These are phyloP conservation scores for Eleutherodactylus coqui DNA, from an alignment of 2,797 vertebrate genomes.

Conservation along the genomic window DNA sequence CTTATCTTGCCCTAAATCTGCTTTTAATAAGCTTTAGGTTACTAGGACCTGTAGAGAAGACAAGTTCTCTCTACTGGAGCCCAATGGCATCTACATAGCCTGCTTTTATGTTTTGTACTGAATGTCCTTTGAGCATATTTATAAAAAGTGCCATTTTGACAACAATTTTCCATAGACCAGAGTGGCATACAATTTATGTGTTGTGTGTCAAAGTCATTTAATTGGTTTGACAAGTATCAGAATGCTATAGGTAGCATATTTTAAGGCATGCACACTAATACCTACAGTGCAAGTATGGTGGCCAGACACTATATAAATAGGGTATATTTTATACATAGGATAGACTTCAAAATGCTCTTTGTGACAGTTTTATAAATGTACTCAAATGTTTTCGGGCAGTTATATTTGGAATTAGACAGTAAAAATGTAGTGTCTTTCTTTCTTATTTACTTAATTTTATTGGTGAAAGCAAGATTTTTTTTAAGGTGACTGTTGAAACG, in stretches of 20 bases:
- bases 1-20: background rate
- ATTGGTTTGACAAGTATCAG: background rate
- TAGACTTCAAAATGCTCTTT: background rate
- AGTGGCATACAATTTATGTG: background rate
- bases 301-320: background rate
- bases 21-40: background rate
- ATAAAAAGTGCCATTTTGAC: background rate
- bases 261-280: background rate
- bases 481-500: slow-evolving; percentile 20
- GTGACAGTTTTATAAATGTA: background rate
- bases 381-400: background rate
- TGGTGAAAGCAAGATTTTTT: background rate
- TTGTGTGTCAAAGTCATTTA: background rate
- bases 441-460: slow-evolving; percentile 29
- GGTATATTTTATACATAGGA: background rate
- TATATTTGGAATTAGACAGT: background rate
- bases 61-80: background rate
- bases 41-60: background rate
- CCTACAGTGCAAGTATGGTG: background rate
- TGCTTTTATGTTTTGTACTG: background rate
- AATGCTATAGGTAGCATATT: background rate
- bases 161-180: too few species aligned
- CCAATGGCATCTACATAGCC: background rate
- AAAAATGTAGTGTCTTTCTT: background rate
- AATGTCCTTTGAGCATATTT: background rate